Conservation (phyloP, 2,113 vertebrate species). For the Nyctereutes procyonoides region DNA sequence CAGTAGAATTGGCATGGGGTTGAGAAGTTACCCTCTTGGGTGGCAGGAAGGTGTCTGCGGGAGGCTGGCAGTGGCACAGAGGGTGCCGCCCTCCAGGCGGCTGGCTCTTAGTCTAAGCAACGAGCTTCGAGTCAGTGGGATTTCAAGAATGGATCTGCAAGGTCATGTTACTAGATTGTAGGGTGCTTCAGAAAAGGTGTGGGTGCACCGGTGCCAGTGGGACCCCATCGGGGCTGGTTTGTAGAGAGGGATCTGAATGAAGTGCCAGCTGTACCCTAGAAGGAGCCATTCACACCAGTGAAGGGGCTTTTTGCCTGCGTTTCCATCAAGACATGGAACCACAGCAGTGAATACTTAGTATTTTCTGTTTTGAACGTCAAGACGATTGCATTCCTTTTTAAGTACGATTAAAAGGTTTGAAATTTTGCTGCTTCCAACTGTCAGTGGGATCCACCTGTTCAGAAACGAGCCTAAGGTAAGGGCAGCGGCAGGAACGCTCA, state of each 20-base stretch:
- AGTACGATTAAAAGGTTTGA: not conserved
- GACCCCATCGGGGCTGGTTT: not conserved
- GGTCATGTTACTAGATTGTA: not conserved
- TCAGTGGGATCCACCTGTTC: not conserved
- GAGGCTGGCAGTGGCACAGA: fast-evolving
- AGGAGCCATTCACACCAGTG: not conserved
- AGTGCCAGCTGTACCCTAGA: no score
- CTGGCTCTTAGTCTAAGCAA: not conserved
- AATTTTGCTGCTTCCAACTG: not conserved
- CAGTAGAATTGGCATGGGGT: not conserved
- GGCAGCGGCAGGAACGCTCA: not conserved
- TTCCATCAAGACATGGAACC: not conserved
- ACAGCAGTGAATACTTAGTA: not conserved
- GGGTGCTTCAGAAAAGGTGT: not conserved
- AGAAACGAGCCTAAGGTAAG: not conserved
- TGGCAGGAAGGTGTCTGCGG: fast-evolving
- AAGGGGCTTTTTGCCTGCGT: not conserved
- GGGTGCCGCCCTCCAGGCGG: no score
- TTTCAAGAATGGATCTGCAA: not conserved
- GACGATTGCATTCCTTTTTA: not conserved
- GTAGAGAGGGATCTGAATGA: not conserved
- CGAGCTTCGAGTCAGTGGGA: not conserved
- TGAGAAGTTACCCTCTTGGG: not conserved
- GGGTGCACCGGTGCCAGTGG: no score
- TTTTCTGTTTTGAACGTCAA: not conserved